A percentile compares a stretch with the other conserved stretches of the same genome.
Conservation (phyloP, 2,113 vertebrate species). For the Rhynchopsitta pachyrhyncha region DNA sequence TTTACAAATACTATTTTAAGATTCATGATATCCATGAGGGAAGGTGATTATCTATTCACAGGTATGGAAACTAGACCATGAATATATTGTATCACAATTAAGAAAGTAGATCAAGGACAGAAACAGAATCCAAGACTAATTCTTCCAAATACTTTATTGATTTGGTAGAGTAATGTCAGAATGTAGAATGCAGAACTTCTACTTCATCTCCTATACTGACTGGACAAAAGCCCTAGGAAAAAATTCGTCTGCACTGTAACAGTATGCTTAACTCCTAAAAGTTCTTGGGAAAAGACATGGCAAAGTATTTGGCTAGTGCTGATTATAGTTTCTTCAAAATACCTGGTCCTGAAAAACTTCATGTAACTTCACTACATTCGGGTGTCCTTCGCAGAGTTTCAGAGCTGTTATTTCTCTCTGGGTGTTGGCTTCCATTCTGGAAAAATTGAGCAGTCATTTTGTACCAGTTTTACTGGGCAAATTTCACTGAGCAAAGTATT, state of each 20-base stretch:
- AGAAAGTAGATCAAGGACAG: background rate
- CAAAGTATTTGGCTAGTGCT: background rate
- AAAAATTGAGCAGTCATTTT: constrained; percentile 51
- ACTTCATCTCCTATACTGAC: background rate
- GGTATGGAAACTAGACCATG: background rate
- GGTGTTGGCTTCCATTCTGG: constrained; percentile 94
- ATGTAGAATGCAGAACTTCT: background rate
- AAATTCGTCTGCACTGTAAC: background rate
- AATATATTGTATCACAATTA: background rate
- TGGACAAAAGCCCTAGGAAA: background rate
- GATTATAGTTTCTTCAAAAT: background rate
- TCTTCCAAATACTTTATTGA: background rate
- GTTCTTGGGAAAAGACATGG: background rate
- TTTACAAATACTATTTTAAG: background rate
- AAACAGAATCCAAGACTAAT: background rate
- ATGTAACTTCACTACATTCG: constrained; percentile 94
- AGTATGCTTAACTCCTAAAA: background rate
- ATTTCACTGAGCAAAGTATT: background rate
- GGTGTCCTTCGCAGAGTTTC: constrained; percentile 94
- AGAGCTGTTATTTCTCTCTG: constrained; percentile 94
- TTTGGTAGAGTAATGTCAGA: background rate
- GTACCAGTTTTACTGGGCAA: background rate
- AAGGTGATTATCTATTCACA: background rate
- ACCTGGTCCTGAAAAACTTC: constrained; percentile 98
- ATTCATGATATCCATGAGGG: background rate